phyloP scores from a whole-genome alignment of 2,888 invertebrate species.

The Bimastos eiseni region DNA sequence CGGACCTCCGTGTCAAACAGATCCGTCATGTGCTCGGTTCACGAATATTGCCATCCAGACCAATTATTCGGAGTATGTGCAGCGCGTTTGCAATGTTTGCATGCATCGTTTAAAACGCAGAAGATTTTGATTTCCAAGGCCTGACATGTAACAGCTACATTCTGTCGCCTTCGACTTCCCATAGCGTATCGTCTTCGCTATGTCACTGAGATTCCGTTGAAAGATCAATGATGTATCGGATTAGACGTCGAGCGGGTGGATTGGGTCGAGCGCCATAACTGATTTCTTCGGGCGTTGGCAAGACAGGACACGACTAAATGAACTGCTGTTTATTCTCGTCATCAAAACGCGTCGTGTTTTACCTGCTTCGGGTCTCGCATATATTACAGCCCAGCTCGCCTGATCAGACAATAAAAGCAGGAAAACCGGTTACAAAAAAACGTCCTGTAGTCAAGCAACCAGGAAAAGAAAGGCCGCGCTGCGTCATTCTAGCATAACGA shows the following conservation, averaged over 20 bases:
- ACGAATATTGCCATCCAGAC: background rate
- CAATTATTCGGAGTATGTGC: background rate
- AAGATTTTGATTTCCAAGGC: background rate
- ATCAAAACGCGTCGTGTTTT: background rate
- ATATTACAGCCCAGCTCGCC: background rate
- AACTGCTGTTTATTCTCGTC: background rate
- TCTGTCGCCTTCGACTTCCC: background rate
- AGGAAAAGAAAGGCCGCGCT: background rate
- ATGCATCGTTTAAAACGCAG: background rate
- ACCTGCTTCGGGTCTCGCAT: background rate
- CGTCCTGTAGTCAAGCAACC: background rate
- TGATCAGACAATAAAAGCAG: background rate
- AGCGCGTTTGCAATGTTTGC: background rate
- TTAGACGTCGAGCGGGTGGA: background rate
- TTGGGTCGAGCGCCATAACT: background rate
- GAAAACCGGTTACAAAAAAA: background rate
- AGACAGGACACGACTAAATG: background rate
- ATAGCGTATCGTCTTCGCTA: background rate
- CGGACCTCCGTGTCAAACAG: background rate
- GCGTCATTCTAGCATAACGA: too few species aligned
- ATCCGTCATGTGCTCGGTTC: background rate
- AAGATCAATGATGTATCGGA: background rate
- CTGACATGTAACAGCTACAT: background rate
- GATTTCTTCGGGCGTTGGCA: background rate
- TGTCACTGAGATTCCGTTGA: background rate